Evolutionary conservation across 2,888 invertebrate species (phyloP).

Genomic region (Steinernema scapterisci): DNA sequence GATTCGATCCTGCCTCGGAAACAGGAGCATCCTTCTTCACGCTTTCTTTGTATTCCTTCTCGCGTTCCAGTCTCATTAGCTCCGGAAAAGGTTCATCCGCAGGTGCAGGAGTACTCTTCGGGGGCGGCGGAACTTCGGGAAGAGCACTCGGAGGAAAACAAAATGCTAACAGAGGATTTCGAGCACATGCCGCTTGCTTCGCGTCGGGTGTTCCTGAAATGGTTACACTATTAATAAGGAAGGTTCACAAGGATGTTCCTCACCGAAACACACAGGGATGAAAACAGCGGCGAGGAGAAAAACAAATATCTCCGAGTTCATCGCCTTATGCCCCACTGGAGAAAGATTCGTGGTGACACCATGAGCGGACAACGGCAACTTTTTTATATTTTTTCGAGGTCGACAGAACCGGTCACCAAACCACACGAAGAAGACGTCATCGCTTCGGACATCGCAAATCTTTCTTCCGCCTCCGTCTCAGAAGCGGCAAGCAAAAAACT

Average conservation of each 20-base stretch:
- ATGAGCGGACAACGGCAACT: constrained; percentile 10
- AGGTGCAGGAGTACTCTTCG: neutral
- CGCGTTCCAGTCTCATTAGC: constrained; percentile 1
- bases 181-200: neutral
- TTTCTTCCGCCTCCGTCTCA: constrained; percentile 5
- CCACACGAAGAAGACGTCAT: constrained; percentile 4
- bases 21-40: neutral
- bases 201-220: constrained; percentile 20
- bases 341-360: neutral
- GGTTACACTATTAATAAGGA: neutral
- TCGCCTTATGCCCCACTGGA: neutral
- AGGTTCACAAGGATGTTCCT: neutral
- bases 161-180: neutral
- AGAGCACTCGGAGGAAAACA: neutral
- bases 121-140: neutral
- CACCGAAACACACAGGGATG: neutral
- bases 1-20: neutral
- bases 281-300: neutral
- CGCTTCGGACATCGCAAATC: neutral
- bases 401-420: constrained; percentile 28
- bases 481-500: neutral
- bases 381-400: constrained; percentile 28
- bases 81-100: constrained; percentile 19
- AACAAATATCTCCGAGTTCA: constrained; percentile 25
- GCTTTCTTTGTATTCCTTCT: neutral